Conservation (phyloP, 2,797 vertebrate species). For the Trematomus bernacchii region DNA sequence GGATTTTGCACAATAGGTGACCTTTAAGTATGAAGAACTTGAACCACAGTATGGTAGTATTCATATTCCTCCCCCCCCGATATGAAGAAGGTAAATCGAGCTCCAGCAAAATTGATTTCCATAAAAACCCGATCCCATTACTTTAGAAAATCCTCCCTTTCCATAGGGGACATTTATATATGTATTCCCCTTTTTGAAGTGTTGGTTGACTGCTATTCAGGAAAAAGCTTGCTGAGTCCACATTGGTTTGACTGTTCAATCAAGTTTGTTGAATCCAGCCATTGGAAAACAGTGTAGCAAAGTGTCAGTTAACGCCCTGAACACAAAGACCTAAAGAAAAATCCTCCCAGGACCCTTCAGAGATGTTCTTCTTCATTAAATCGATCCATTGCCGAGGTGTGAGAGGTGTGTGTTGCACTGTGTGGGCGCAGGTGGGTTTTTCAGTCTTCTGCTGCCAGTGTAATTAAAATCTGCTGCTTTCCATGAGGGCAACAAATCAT, state of each 20-base stretch:
- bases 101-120: too few relatives aligned
- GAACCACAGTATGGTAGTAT: too few relatives aligned
- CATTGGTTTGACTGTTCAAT: neutral
- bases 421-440: slow-evolving; percentile 37
- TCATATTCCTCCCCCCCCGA: too few relatives aligned
- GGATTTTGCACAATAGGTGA: too few relatives aligned
- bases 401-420: slow-evolving; percentile 5
- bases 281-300: slow-evolving; percentile 12
- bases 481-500: slow-evolving; percentile 30
- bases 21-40: too few relatives aligned
- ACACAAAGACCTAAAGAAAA: slow-evolving; percentile 23
- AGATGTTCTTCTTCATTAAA: slow-evolving; percentile 47
- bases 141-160: too few relatives aligned
- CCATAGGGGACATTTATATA: too few relatives aligned
- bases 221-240: neutral
- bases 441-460: slow-evolving; percentile 31
- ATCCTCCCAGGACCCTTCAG: slow-evolving; percentile 13
- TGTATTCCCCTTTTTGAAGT: too few relatives aligned
- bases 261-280: neutral
- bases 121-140: too few relatives aligned
- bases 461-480: slow-evolving; percentile 53
- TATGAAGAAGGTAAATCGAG: too few relatives aligned
- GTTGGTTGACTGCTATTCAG: too few relatives aligned
- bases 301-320: slow-evolving; percentile 25
- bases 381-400: slow-evolving; percentile 22